These are phyloP conservation scores for Morpho helenor DNA, from an alignment of 2,888 invertebrate genomes.

Conservation along the genomic window DNA sequence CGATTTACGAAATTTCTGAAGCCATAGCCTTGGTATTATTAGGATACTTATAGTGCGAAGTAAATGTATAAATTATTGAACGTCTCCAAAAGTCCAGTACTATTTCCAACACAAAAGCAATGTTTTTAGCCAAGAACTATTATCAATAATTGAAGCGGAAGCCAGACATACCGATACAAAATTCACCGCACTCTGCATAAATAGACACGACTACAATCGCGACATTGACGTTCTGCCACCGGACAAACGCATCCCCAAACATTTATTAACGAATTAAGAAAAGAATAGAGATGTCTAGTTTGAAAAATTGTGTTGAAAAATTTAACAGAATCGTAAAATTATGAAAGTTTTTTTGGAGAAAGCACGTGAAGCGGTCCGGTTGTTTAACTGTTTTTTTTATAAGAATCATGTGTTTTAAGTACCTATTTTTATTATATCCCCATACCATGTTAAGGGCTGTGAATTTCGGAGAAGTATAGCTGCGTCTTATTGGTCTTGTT, in stretches of 20 bases:
- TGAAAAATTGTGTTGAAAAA: background rate
- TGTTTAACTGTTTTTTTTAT: too few species aligned
- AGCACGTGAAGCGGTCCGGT: too few species aligned
- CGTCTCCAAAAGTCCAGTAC: background rate
- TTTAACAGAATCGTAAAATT: too few species aligned
- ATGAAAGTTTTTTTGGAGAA: too few species aligned
- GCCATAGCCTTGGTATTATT: too few species aligned
- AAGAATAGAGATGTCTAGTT: constrained; percentile 33
- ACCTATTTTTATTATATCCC: too few species aligned
- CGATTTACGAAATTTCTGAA: too few species aligned
- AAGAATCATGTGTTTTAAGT: too few species aligned
- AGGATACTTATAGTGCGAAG: too few species aligned
- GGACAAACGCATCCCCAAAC: constrained; percentile 73
- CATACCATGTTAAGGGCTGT: too few species aligned
- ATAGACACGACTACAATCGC: constrained; percentile 56
- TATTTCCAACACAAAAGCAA: constrained; percentile 5
- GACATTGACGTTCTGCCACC: constrained; percentile 72
- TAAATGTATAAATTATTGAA: background rate
- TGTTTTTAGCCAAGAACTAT: constrained; percentile 20
- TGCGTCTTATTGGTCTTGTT: too few species aligned
- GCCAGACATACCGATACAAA: constrained; percentile 34
- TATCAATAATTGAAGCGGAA: constrained; percentile 25
- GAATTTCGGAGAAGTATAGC: too few species aligned
- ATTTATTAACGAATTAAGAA: constrained; percentile 62
- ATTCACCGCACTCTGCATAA: constrained; percentile 34